phyloP scores from a whole-genome alignment of 2,888 invertebrate genomes.

The Eupithecia inturbata region DNA sequence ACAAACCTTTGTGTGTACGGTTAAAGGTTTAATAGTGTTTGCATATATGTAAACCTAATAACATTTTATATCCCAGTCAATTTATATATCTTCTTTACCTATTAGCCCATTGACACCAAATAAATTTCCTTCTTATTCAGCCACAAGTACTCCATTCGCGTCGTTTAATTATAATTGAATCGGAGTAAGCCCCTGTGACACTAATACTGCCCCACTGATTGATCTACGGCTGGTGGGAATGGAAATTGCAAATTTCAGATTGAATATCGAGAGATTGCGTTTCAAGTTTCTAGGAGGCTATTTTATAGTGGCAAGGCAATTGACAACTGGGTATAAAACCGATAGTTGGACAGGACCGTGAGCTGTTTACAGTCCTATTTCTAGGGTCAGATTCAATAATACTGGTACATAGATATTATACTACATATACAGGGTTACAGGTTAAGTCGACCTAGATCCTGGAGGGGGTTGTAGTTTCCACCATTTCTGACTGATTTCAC shows the following conservation, averaged over 20 bases:
- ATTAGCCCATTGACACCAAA: conserved; percentile 42
- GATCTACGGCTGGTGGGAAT: conserved; percentile 52
- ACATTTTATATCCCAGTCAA: not conserved
- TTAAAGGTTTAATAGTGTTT: not conserved
- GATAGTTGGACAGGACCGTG: conserved; percentile 7
- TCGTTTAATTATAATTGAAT: conserved; percentile 65
- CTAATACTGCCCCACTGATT: conserved; percentile 65
- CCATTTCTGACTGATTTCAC: too few relatives aligned
- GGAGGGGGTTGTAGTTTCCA: too few relatives aligned
- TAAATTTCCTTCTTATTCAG: conserved; percentile 55
- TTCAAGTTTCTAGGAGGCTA: conserved; percentile 33
- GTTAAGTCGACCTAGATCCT: too few relatives aligned
- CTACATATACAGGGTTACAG: too few relatives aligned
- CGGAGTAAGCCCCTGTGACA: conserved; percentile 58
- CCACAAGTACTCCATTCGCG: conserved; percentile 40
- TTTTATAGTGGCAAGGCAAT: conserved; percentile 27
- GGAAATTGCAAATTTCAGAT: conserved; percentile 39
- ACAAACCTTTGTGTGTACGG: not conserved
- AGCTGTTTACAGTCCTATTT: conserved; percentile 12
- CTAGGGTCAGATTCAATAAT: conserved; percentile 12
- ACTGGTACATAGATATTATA: too few relatives aligned
- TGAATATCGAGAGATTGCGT: conserved; percentile 31
- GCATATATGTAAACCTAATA: not conserved
- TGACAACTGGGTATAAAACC: conserved; percentile 18
- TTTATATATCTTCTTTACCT: not conserved